A percentile compares a stretch with the other conserved stretches of the same genome.
These are phyloP conservation scores for Nyleta sp. DNA, from an alignment of 2,888 invertebrate genomes.

Conservation along the genomic window DNA sequence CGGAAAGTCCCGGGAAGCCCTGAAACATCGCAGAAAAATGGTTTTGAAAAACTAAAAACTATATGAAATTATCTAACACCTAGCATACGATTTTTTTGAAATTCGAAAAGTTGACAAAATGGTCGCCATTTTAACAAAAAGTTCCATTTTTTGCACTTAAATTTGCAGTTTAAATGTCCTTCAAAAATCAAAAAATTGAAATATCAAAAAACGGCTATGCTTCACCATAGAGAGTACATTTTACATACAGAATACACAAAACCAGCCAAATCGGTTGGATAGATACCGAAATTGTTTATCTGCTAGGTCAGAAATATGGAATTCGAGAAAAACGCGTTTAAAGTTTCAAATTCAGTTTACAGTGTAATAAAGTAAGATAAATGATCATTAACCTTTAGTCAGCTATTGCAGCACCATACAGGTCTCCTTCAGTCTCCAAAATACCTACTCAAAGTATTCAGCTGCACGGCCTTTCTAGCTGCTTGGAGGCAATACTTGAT, in stretches of 20 bases:
- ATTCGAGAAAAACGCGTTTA: constrained; percentile 37
- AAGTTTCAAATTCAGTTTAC: constrained; percentile 36
- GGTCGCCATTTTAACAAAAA: constrained; percentile 29
- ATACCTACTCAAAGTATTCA: too few species aligned
- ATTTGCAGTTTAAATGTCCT: constrained; percentile 26
- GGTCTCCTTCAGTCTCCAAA: too few species aligned
- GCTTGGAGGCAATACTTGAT: too few species aligned
- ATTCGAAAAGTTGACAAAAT: constrained; percentile 36
- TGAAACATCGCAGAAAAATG: constrained; percentile 31
- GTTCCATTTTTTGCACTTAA: constrained; percentile 23
- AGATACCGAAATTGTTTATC: constrained; percentile 37
- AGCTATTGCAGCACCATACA: too few species aligned
- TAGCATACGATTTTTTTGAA: constrained; percentile 27
- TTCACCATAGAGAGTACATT: constrained; percentile 28
- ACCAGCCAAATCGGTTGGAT: constrained; percentile 35
- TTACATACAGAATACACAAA: constrained; percentile 17
- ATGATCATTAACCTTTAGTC: too few species aligned
- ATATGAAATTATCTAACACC: constrained; percentile 13
- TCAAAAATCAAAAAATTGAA: constrained; percentile 36
- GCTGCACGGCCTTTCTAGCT: too few species aligned
- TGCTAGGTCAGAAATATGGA: constrained; percentile 35
- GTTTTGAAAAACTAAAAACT: constrained; percentile 1
- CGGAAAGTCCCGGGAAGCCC: constrained; percentile 12
- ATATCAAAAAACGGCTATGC: constrained; percentile 35
- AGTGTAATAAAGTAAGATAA: constrained; percentile 33